A percentile compares a stretch with the other conserved stretches of the same genome.
Evolutionary conservation across 2,888 invertebrate genomes (phyloP).

Genomic region (Thymelicus acteon): DNA sequence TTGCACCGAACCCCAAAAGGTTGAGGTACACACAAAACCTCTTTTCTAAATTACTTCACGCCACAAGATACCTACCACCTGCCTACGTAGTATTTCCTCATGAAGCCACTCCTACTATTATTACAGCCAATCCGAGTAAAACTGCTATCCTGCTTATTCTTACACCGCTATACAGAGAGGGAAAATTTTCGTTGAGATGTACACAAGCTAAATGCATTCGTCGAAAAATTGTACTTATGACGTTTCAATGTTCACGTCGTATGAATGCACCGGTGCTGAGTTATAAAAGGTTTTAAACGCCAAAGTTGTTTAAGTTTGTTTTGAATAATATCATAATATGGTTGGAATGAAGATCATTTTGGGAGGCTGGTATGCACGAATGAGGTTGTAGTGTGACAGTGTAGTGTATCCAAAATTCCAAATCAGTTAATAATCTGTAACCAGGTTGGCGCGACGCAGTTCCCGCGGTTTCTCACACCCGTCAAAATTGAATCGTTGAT

Average conservation of each 20-base stretch:
- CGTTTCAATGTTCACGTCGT: neutral
- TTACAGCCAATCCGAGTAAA: slow-evolving; percentile 12
- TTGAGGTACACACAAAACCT: too few species aligned
- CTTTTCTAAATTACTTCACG: too few species aligned
- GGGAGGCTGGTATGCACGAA: slow-evolving; percentile 10
- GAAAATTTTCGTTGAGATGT: neutral
- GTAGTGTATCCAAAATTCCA: too few species aligned
- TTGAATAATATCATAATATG: neutral
- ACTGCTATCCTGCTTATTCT: slow-evolving; percentile 2
- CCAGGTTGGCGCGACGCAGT: slow-evolving; percentile 25
- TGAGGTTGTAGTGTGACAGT: neutral
- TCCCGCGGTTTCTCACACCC: slow-evolving; percentile 34
- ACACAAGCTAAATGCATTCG: neutral
- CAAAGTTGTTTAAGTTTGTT: neutral
- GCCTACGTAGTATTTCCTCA: neutral
- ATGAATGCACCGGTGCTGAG: neutral
- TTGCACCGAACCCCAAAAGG: too few species aligned
- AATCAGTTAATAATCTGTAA: slow-evolving; percentile 33
- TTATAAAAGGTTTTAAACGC: slow-evolving; percentile 3
- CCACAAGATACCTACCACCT: neutral
- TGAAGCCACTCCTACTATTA: slow-evolving; percentile 9
- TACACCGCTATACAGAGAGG: neutral
- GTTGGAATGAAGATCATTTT: neutral
- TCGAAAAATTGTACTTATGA: slow-evolving; percentile 7
- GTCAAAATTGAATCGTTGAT: slow-evolving; percentile 20